Percentiles rank a stretch among this genome's conserved stretches.
phyloP scores from a whole-genome alignment of 2,888 invertebrate species.

The Amphipoea lucens region DNA sequence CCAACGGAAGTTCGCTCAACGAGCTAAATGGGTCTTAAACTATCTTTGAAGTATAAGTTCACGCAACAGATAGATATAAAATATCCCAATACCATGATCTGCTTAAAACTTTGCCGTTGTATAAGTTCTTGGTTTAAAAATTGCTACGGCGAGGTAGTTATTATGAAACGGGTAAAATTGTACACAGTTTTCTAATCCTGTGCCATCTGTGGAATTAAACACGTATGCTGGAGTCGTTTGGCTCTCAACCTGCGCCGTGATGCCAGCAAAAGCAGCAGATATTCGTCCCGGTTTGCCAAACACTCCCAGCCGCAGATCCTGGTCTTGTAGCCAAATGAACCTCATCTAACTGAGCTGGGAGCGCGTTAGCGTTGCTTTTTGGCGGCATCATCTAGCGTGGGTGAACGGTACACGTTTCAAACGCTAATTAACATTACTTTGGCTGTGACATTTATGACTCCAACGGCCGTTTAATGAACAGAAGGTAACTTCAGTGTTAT shows the following conservation, averaged over 20 bases:
- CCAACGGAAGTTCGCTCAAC: constrained; percentile 52
- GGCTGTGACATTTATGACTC: constrained; percentile 51
- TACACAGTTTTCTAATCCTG: constrained; percentile 67
- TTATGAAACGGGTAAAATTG: constrained; percentile 24
- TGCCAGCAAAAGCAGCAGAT: constrained; percentile 80
- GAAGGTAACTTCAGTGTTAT: constrained; percentile 11
- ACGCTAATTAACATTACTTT: constrained; percentile 56
- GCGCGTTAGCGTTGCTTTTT: constrained; percentile 72
- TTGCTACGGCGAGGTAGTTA: constrained; percentile 3
- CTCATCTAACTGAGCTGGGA: constrained; percentile 75
- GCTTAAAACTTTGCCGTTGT: constrained; percentile 26
- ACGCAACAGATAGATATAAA: constrained; percentile 49
- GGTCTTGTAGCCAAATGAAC: constrained; percentile 80
- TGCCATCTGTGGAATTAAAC: constrained; percentile 76
- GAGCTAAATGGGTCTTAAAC: constrained; percentile 55
- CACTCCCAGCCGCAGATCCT: constrained; percentile 75
- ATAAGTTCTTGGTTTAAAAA: not conserved
- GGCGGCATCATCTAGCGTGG: constrained; percentile 67
- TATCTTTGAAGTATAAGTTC: constrained; percentile 44
- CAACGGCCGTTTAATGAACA: constrained; percentile 31
- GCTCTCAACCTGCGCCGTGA: constrained; percentile 70
- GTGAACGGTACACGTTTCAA: constrained; percentile 37
- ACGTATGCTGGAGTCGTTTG: constrained; percentile 78
- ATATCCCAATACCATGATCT: constrained; percentile 21
- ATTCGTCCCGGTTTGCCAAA: constrained; percentile 77